Conservation (phyloP, 2,888 invertebrate genomes). For the Drosophila sordidula region DNA sequence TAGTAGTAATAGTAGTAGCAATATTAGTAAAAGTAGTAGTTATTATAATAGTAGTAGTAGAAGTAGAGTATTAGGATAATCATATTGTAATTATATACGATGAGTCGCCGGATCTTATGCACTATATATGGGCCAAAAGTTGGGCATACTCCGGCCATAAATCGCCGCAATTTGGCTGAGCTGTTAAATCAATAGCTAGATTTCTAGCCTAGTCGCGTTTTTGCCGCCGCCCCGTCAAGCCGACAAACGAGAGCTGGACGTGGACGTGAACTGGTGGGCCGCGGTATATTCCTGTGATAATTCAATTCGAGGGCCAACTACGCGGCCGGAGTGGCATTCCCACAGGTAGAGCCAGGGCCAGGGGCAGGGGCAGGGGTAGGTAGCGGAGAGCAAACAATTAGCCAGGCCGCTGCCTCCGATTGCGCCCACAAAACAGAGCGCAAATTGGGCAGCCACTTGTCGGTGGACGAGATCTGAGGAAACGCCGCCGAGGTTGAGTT, state of each 20-base stretch:
- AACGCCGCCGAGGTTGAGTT: slow-evolving; percentile 17
- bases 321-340: slow-evolving; percentile 57
- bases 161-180: slow-evolving; percentile 14
- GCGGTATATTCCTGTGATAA: slow-evolving; percentile 44
- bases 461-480: slow-evolving; percentile 37
- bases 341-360: slow-evolving; percentile 35
- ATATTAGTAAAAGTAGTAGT: too few species aligned
- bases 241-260: slow-evolving; percentile 20
- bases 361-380: slow-evolving; percentile 42
- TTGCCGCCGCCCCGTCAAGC: slow-evolving; percentile 50
- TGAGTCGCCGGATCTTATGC: too few species aligned
- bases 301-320: slow-evolving; percentile 56
- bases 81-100: too few species aligned
- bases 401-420: slow-evolving; percentile 49
- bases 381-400: slow-evolving; percentile 69
- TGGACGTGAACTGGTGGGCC: slow-evolving; percentile 7
- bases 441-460: slow-evolving; percentile 78
- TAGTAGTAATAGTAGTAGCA: too few species aligned
- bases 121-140: neutral
- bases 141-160: neutral
- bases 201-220: slow-evolving; percentile 39
- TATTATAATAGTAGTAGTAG: too few species aligned
- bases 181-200: slow-evolving; percentile 51
- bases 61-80: too few species aligned
- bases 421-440: slow-evolving; percentile 69